Evolutionary conservation across 2,888 invertebrate genomes (phyloP).

Genomic region (Thecocarcelia acutangulata): DNA sequence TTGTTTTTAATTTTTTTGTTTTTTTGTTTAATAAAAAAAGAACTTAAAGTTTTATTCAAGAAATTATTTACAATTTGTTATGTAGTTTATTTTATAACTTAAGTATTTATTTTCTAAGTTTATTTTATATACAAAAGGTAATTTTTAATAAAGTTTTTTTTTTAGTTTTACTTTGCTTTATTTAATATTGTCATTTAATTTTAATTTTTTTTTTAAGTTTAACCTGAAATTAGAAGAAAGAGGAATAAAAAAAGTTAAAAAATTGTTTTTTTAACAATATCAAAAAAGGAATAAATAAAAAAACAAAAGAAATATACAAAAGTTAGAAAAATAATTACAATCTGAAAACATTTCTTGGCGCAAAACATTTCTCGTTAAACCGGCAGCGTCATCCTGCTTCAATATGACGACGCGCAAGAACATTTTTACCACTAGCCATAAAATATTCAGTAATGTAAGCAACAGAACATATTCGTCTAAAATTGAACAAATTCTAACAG

Average conservation of each 20-base stretch:
- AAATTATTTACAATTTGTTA: slow-evolving; percentile 62
- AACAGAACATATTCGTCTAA: too few species aligned
- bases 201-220: slow-evolving; percentile 45
- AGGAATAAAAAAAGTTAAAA: slow-evolving; percentile 27
- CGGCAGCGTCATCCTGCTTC: too few species aligned
- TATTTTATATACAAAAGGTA: slow-evolving; percentile 46
- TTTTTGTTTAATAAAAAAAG: slow-evolving; percentile 50
- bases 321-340: neutral
- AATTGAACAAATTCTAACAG: too few species aligned
- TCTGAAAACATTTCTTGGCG: too few species aligned
- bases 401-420: too few species aligned
- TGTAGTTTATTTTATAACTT: slow-evolving; percentile 32
- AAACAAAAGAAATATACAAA: neutral
- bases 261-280: slow-evolving; percentile 7
- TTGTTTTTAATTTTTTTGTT: slow-evolving; percentile 28
- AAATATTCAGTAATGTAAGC: too few species aligned
- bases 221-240: slow-evolving; percentile 65
- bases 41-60: slow-evolving; percentile 58
- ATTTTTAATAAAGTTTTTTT: slow-evolving; percentile 37
- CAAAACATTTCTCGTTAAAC: too few species aligned
- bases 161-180: slow-evolving; percentile 30
- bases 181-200: slow-evolving; percentile 67
- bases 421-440: too few species aligned
- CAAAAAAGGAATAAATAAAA: slow-evolving; percentile 22
- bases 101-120: slow-evolving; percentile 32